Conservation (phyloP, 2,888 invertebrate species). For the Hipparchia sbordonii region DNA sequence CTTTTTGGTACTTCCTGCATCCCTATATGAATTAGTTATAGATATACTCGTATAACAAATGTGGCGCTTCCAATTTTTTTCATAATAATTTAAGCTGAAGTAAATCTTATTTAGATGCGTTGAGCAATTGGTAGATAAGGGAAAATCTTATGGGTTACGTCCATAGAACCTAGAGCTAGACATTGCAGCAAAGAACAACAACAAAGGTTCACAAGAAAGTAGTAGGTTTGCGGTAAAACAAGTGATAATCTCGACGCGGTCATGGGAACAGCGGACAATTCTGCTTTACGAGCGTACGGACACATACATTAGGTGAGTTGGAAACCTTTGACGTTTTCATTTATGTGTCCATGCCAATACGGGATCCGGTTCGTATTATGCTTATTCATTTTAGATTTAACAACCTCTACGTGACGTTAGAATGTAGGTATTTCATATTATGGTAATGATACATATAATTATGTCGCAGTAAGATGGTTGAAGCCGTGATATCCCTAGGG, state of each 20-base stretch:
- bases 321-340: conserved; percentile 19
- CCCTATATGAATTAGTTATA: no score
- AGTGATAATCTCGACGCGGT: conserved; percentile 20
- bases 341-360: conserved; percentile 10
- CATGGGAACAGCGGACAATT: conserved; percentile 26
- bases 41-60: no score
- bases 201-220: conserved; percentile 10
- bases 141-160: neutral
- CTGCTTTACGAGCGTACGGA: conserved; percentile 21
- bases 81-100: no score
- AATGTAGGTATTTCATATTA: conserved; percentile 9
- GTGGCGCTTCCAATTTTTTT: no score
- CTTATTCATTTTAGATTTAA: conserved; percentile 5
- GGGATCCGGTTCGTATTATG: conserved; percentile 19
- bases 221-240: conserved; percentile 23
- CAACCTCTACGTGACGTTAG: neutral
- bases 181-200: neutral
- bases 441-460: no score
- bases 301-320: conserved; percentile 10
- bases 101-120: no score
- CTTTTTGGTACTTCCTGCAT: no score
- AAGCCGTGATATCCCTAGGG: no score
- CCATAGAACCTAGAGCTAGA: neutral
- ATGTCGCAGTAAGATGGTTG: no score
- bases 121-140: no score